A percentile compares a stretch with the other conserved stretches of the same genome.
Evolutionary conservation across 2,113 vertebrate species (phyloP).

Genomic region (Neogale vison): DNA sequence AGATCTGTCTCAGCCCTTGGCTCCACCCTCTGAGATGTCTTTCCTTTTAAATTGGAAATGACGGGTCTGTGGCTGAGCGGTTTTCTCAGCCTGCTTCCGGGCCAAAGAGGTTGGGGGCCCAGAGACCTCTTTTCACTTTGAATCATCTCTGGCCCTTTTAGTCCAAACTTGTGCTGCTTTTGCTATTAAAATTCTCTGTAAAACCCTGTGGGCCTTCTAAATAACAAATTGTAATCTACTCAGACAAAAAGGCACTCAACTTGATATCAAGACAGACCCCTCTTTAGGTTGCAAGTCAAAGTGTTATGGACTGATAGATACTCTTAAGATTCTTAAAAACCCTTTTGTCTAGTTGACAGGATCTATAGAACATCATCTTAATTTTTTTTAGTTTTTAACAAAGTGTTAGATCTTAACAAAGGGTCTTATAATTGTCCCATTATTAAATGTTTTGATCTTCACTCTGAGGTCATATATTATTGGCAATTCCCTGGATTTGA

Average conservation of each 20-base stretch:
- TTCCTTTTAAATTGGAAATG: slow-evolving; percentile 19
- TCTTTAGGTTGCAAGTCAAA: not conserved
- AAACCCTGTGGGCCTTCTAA: not conserved
- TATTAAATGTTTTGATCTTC: slow-evolving; percentile 29
- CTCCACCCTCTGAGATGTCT: not conserved
- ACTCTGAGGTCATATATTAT: not conserved
- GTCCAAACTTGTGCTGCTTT: not conserved
- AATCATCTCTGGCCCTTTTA: not conserved
- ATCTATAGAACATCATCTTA: not conserved
- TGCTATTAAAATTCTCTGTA: slow-evolving; percentile 5
- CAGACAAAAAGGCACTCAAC: not conserved
- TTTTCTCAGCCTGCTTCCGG: slow-evolving; percentile 8
- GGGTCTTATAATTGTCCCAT: not conserved
- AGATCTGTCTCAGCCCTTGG: not conserved
- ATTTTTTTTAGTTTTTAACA: slow-evolving; percentile 15
- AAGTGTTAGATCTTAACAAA: not conserved
- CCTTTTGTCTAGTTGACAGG: slow-evolving; percentile 2
- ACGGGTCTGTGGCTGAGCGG: not conserved
- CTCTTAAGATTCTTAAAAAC: not conserved
- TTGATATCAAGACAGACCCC: not conserved
- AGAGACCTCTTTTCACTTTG: not conserved
- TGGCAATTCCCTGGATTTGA: not conserved
- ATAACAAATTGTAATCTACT: slow-evolving; percentile 9
- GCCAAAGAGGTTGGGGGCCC: not conserved
- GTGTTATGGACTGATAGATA: not conserved